These are phyloP conservation scores for Lepidotrigona ventralis DNA, from an alignment of 1,140 invertebrate species.

Conservation along the genomic window DNA sequence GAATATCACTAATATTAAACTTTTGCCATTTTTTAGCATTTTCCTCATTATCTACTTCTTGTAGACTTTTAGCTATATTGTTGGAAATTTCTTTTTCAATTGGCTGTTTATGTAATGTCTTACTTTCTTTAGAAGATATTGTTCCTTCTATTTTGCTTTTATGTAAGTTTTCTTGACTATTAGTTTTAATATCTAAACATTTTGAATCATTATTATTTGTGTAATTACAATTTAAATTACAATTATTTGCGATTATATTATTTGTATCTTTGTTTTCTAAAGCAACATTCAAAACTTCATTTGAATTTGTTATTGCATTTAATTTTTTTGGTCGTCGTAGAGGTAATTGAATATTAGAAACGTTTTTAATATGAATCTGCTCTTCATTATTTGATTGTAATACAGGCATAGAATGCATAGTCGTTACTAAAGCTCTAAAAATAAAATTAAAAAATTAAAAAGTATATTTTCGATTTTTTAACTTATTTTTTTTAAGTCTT, in stretches of 20 bases:
- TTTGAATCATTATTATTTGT: not conserved
- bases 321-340: constrained; percentile 15
- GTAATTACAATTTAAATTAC: not conserved
- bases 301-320: not conserved
- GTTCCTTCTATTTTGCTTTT: not conserved
- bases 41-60: not conserved
- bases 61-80: not conserved
- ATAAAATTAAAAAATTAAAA: not conserved
- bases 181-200: not conserved
- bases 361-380: not conserved
- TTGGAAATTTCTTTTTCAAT: not conserved
- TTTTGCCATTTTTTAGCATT: not conserved
- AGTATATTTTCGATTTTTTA: not conserved
- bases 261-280: constrained; percentile 6
- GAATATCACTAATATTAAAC: not conserved
- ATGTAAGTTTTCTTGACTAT: not conserved
- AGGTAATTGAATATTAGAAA: not conserved
- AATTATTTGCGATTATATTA: not conserved
- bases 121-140: not conserved
- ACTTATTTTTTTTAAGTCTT: not conserved
- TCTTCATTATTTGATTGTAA: not conserved
- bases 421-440: constrained; percentile 16
- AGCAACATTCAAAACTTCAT: not conserved
- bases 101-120: not conserved
- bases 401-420: not conserved